Conservation (phyloP, 1,140 invertebrate species). For the Atta colombica region DNA sequence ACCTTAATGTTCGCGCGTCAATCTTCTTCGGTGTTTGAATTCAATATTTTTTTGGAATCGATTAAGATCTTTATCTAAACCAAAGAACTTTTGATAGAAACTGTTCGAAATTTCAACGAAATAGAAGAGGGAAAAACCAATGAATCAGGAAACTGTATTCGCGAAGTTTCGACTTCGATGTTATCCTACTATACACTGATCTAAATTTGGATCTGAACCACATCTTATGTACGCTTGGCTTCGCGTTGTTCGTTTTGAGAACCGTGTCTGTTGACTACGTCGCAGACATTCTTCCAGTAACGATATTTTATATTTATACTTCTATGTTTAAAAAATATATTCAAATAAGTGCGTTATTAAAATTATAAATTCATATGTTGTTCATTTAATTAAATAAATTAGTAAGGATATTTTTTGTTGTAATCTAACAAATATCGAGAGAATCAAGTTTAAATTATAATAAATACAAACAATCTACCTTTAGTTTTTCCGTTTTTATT, state of each 20-base stretch:
- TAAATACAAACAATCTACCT: background rate
- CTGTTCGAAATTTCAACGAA: background rate
- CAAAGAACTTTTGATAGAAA: background rate
- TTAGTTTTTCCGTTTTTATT: background rate
- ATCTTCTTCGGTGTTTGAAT: background rate
- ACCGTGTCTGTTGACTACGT: background rate
- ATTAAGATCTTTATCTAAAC: background rate
- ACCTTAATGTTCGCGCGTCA: background rate
- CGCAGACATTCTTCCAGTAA: background rate
- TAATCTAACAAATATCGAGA: background rate
- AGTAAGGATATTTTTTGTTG: background rate
- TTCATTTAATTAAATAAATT: background rate
- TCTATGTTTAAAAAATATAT: constrained; percentile 1
- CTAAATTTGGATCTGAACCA: constrained; percentile 33
- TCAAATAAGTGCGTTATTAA: background rate
- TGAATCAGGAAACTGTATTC: background rate
- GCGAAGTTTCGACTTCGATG: background rate
- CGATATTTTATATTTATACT: background rate
- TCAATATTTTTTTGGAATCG: background rate
- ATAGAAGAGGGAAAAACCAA: background rate
- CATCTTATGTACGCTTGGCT: constrained; percentile 18
- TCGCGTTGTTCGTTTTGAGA: background rate
- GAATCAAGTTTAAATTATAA: background rate
- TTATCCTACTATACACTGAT: constrained; percentile 31
- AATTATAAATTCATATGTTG: background rate